Evolutionary conservation across 2,113 vertebrate species (phyloP).

Genomic region (Platichthys flesus): DNA sequence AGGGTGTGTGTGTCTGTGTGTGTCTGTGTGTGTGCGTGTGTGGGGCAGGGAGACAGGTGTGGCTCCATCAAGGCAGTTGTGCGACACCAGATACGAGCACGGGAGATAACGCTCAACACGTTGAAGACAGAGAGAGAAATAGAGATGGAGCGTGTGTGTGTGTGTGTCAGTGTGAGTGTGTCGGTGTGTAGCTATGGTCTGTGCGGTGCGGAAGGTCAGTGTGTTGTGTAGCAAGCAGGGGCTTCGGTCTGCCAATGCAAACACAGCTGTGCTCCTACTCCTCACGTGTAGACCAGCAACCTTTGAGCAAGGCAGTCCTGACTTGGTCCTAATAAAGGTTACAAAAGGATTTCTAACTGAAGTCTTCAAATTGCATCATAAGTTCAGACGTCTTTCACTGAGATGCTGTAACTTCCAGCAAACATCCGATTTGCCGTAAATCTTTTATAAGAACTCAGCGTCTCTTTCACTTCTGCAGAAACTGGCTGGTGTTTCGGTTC

Average conservation of each 20-base stretch:
- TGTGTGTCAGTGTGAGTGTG: slow-evolving; percentile 8
- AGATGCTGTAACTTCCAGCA: too few species aligned
- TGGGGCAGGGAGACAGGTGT: slow-evolving; percentile 65
- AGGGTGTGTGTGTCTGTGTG: slow-evolving; percentile 19
- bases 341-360: neutral
- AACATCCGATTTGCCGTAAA: too few species aligned
- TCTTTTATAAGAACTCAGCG: too few species aligned
- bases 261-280: slow-evolving; percentile 1
- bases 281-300: neutral
- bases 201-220: slow-evolving; percentile 1
- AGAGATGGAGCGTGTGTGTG: slow-evolving; percentile 20
- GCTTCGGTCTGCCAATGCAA: neutral
- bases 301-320: neutral
- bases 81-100: slow-evolving; percentile 61
- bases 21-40: slow-evolving; percentile 31
- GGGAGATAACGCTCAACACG: slow-evolving; percentile 46
- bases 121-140: slow-evolving; percentile 33
- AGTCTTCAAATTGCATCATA: neutral
- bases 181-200: slow-evolving; percentile 2
- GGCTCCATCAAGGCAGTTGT: slow-evolving; percentile 63
- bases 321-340: too few species aligned
- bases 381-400: too few species aligned
- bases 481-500: too few species aligned
- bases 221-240: neutral
- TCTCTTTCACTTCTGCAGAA: too few species aligned